Evolutionary conservation across 2,797 vertebrate genomes (phyloP), one percentile per base, ranked within the genome.

Genomic region (Botia almorhae): DNA sequence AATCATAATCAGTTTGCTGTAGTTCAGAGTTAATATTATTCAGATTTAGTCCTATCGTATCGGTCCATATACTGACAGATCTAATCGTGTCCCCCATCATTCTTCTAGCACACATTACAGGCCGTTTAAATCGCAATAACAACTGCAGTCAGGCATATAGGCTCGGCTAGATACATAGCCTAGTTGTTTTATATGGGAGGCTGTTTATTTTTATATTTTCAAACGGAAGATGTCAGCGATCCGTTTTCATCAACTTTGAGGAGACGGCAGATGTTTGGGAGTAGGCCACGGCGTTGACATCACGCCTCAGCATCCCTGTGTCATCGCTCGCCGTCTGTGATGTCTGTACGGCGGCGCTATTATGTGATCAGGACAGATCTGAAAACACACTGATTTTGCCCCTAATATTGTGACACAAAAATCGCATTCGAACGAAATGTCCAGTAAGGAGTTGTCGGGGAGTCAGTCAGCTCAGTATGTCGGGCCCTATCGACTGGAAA

Each of bases 401-500:
- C 68, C 55, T 76, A 56, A 64, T 69, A 46, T 64, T 65, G 73
- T 56, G 53, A 75, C 46, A 48, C 55, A 61, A 65, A 67, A 72
- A 39, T 70, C 69, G 83, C 50, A 23, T 36, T 75, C 51, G 77
- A 79, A 48, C 85, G 93, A 82, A 85, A 94, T 96, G 94, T 96
- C 95, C 87, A 92, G 91, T 85, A 94, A 95, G 86, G 95, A 95
- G 90, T 87, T 91, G 85, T 89, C 93, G 17, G 88, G 80, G 86
- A 92, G 90, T 87, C 96, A 94, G 90, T 91, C 94, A 88, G 95
- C 90, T 90, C 96, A 97, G 87, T 96, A 96, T 70, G 96, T 97
- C 89, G 96, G 96, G 89, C 96, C 96, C 81, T 97, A 97, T 90
- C 93, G 96, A 68, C 93, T 97, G 93, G 96, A 97, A 91, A 97